Evolutionary conservation across 1,140 invertebrate genomes (phyloP).

Genomic region (Megathymus violae): DNA sequence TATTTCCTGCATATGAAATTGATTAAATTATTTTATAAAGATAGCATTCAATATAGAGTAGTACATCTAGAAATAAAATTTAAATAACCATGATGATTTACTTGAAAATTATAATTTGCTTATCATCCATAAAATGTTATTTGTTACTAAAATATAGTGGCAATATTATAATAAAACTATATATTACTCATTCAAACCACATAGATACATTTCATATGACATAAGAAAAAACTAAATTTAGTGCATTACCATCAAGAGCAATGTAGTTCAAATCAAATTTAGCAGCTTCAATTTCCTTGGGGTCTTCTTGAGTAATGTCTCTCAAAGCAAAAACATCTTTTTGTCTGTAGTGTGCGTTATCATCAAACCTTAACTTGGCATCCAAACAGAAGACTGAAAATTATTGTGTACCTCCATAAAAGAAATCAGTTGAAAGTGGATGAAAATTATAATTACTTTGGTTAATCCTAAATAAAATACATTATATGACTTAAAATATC

Average conservation of each 20-base stretch:
- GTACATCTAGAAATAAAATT: too few relatives aligned
- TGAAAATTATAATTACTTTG: neutral
- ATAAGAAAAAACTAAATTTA: too few relatives aligned
- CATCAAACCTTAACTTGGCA: constrained; percentile 97
- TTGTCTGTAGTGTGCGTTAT: constrained; percentile 97
- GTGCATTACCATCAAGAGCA: constrained; percentile 96
- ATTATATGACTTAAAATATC: constrained; percentile 1
- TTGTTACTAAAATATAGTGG: too few relatives aligned
- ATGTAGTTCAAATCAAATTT: constrained; percentile 98
- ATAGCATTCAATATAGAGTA: too few relatives aligned
- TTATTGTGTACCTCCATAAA: neutral
- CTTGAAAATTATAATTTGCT: too few relatives aligned
- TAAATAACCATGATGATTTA: too few relatives aligned
- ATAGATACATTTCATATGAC: too few relatives aligned
- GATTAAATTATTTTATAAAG: too few relatives aligned
- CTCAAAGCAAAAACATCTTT: constrained; percentile 94
- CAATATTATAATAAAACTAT: too few relatives aligned
- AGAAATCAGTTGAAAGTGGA: neutral
- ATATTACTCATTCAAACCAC: too few relatives aligned
- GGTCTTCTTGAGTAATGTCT: constrained; percentile 96
- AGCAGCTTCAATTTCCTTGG: constrained; percentile 96
- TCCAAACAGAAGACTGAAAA: constrained; percentile 95
- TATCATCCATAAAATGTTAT: too few relatives aligned
- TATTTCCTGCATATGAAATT: constrained; percentile 85
- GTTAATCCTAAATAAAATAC: constrained; percentile 8